Evolutionary conservation across 2,888 invertebrate genomes (phyloP), one percentile per base, ranked within the genome.

Genomic region (Psylliodes chrysocephalus): DNA sequence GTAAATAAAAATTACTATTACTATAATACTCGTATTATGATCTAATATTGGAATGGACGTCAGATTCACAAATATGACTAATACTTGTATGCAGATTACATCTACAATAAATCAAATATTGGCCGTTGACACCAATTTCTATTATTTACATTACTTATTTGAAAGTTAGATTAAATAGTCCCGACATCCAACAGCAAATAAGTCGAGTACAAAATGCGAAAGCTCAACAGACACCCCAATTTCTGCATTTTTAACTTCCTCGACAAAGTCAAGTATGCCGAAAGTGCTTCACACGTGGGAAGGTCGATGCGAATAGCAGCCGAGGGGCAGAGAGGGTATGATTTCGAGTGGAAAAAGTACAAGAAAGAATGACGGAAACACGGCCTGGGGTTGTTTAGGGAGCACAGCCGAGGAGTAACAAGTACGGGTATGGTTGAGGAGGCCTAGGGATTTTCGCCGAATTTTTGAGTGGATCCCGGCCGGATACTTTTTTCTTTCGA

Each of bases 271-370:
- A 30, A 55, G 55, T 55, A 44, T 40, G 30, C 55, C 44, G 6
- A 42, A 44, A 54, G 40, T 40, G 42, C 18, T 54, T 17, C 44
- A 55, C 55, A 55, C 55, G 55, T 55, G 55, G 55, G 44, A 44
- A 51, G 51, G 51, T 12, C 49, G 12, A 57, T 10, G 17, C 14
- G 33, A 12, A 15, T 17, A 33, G 19, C 18, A 7, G 56, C 15
- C 19, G 15, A 47, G 35, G 22, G 46, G 35, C 38, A 15, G 35
- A 25, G 22, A 15, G 49, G 57, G 49, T 35, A 49, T 33, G 38
- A 49, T 57, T 57, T 57, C 57, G 57, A 57, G 57, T 57, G 57
- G 49, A 57, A 57, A 40, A 42, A 22, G 22, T 56, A 35, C 28
- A 12, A 30, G 22, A 14, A 56, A 46, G 22, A 40, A 47, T 12